Conservation (phyloP, 2,888 invertebrate genomes). For the Pachliopta kotzebuea region DNA sequence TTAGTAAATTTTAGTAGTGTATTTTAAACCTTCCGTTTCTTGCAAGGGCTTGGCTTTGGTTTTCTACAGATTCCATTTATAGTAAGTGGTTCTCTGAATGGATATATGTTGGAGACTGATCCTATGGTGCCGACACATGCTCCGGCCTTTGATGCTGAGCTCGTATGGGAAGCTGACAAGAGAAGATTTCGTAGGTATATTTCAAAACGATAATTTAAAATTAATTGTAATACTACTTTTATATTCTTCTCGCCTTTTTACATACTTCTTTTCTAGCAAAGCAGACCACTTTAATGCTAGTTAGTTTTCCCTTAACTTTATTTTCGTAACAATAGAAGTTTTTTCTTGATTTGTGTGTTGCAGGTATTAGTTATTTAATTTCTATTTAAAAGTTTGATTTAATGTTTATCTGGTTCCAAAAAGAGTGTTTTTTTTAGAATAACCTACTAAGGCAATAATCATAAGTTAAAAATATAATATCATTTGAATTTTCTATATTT, state of each 20-base stretch:
- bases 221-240: too few relatives aligned
- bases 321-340: too few relatives aligned
- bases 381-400: not conserved
- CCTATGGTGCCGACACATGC: constrained; percentile 78
- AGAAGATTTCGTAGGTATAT: constrained; percentile 83
- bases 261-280: too few relatives aligned
- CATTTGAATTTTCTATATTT: constrained; percentile 33
- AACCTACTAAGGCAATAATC: too few relatives aligned
- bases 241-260: too few relatives aligned
- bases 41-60: constrained; percentile 80
- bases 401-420: not conserved
- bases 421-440: not conserved
- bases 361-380: too few relatives aligned
- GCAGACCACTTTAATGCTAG: too few relatives aligned
- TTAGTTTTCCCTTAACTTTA: too few relatives aligned
- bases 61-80: constrained; percentile 76
- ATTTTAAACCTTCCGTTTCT: not conserved
- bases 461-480: too few relatives aligned
- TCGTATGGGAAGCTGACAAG: constrained; percentile 90
- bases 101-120: constrained; percentile 85
- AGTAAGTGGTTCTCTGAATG: constrained; percentile 82
- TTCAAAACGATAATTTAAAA: not conserved
- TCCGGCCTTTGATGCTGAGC: constrained; percentile 85
- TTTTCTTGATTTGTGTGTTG: too few relatives aligned
- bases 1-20: not conserved